phyloP scores from a whole-genome alignment of 2,113 vertebrate genomes.

The Trogon melanurus region DNA sequence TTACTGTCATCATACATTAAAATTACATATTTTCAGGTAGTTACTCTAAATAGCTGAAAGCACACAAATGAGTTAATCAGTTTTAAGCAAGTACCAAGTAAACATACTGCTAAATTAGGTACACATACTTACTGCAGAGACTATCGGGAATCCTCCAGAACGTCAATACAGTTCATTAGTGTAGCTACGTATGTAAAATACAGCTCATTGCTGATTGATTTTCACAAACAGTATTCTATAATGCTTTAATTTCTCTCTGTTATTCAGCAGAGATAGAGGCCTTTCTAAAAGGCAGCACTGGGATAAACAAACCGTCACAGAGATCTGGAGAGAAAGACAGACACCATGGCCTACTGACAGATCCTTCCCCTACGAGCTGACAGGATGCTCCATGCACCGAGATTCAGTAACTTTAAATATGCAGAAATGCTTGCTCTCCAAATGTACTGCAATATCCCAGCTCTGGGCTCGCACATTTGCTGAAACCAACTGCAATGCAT shows the following conservation, averaged over 20 bases:
- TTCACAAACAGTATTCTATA: conserved; percentile 58
- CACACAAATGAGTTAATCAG: conserved; percentile 63
- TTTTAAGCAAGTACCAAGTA: conserved; percentile 45
- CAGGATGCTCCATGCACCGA: conserved; percentile 69
- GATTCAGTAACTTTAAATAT: conserved; percentile 74
- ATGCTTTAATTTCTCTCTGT: conserved; percentile 62
- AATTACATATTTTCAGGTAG: conserved; percentile 53
- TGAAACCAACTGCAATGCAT: conserved; percentile 77
- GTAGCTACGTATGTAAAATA: conserved; percentile 65
- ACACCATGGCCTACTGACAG: conserved; percentile 76
- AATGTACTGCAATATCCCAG: conserved; percentile 69
- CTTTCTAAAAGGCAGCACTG: conserved; percentile 74
- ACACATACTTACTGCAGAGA: conserved; percentile 70
- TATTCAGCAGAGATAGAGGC: conserved; percentile 77
- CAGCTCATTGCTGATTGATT: conserved; percentile 32
- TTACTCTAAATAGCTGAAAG: conserved; percentile 47
- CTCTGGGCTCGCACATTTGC: conserved; percentile 63
- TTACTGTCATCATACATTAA: conserved; percentile 56
- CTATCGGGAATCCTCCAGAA: conserved; percentile 66
- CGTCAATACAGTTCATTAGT: conserved; percentile 68
- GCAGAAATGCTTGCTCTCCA: conserved; percentile 50
- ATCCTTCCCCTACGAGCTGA: conserved; percentile 71
- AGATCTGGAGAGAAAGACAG: conserved; percentile 65
- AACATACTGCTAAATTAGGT: conserved; percentile 70
- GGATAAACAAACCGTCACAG: conserved; percentile 76